A percentile compares a stretch with the other conserved stretches of the same genome.
Conservation (phyloP, 2,113 vertebrate genomes). For the Amphiprion percula region DNA sequence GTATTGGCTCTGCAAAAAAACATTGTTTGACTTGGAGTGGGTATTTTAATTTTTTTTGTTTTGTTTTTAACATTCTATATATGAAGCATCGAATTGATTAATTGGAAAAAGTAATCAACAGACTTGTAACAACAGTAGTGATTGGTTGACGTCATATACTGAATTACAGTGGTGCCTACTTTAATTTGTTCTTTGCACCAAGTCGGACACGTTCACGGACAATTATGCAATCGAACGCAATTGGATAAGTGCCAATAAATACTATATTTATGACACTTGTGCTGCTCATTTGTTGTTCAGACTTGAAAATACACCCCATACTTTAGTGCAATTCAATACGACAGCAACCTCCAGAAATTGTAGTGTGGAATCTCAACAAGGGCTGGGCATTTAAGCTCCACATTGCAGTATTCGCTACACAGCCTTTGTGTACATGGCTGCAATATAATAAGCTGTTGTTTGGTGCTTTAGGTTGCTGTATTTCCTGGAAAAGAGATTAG, state of each 20-base stretch:
- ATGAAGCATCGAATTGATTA: too few relatives aligned
- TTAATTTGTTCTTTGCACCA: too few relatives aligned
- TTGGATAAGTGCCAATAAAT: background rate
- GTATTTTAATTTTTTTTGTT: too few relatives aligned
- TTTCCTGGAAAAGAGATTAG: conserved; percentile 24
- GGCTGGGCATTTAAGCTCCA: background rate
- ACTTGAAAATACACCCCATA: background rate
- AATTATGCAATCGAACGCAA: too few relatives aligned
- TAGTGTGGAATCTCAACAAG: background rate
- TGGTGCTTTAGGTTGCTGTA: background rate
- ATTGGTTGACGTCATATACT: too few relatives aligned
- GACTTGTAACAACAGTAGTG: too few relatives aligned
- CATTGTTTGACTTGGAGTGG: too few relatives aligned
- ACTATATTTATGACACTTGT: background rate
- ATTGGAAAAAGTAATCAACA: too few relatives aligned
- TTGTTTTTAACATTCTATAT: too few relatives aligned
- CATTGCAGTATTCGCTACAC: background rate
- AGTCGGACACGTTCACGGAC: too few relatives aligned
- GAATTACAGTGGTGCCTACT: too few relatives aligned
- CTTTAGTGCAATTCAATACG: background rate
- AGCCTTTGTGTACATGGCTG: conserved; percentile 4
- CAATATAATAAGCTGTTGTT: background rate
- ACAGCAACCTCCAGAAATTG: background rate
- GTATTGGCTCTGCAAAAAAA: too few relatives aligned
- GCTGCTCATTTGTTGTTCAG: background rate